A percentile compares a stretch with the other conserved stretches of the same genome.
Conservation (phyloP, 2,888 invertebrate genomes). For the Dasypogon diadema region DNA sequence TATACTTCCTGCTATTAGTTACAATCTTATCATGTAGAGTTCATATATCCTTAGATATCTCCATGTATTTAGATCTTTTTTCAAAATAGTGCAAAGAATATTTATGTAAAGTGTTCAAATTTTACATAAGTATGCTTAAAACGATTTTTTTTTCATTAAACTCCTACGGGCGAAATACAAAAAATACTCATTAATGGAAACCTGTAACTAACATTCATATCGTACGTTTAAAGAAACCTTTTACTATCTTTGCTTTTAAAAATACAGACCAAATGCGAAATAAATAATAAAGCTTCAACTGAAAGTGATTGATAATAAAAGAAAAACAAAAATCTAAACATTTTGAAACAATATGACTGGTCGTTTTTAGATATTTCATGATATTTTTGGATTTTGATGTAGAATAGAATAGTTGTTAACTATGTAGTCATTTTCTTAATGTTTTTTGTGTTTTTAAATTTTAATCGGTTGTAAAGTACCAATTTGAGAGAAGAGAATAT, state of each 20-base stretch:
- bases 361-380: not conserved
- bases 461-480: too few relatives aligned
- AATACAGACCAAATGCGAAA: constrained; percentile 24
- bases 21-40: not conserved
- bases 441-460: too few relatives aligned
- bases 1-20: constrained; percentile 42
- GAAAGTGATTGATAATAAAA: constrained; percentile 43
- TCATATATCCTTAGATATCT: not conserved
- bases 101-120: constrained; percentile 21
- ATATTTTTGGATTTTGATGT: not conserved
- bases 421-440: too few relatives aligned
- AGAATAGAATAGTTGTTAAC: too few relatives aligned
- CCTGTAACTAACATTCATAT: constrained; percentile 26
- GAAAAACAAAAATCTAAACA: not conserved
- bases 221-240: constrained; percentile 16
- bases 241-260: constrained; percentile 19
- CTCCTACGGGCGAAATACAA: not conserved
- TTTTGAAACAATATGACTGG: not conserved
- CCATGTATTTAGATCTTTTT: not conserved
- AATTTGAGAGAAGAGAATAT: too few relatives aligned
- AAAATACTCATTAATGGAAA: constrained; percentile 9
- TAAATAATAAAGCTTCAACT: constrained; percentile 20
- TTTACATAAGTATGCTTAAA: constrained; percentile 25
- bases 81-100: not conserved
- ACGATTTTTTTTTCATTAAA: not conserved